Evolutionary conservation across 1,140 invertebrate genomes (phyloP), one percentile per base, ranked within the genome.

Genomic region (Bathynomus jamesi): DNA sequence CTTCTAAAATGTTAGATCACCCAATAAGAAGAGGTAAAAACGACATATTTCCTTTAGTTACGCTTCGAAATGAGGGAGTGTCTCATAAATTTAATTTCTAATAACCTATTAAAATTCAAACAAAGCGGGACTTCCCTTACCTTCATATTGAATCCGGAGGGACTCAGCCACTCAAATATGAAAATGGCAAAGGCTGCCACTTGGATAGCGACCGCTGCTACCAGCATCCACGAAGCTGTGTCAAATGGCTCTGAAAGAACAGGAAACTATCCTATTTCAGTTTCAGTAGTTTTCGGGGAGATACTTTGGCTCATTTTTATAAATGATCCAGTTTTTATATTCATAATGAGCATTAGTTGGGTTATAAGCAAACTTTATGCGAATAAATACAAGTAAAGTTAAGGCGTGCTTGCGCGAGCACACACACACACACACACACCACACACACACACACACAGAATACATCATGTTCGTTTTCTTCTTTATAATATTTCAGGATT

Each of bases 221-320:
- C 94, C 78, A 99, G 83, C 88, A 98, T 94, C 97, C 97, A 99
- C 0, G 95, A 96, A 0, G 94, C 91, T 4, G 94, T 95, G 82
- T 99, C 96, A 82, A 99, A 99, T 0, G 97, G 97, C 82, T 99
- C 96, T 91, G 83, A 74, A 85, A 84, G 13, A 11, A n/a, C n/a
- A 1, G 40, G 5, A 53, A 53, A 17, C 13, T 2, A 53, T 53
- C 21, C 5, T 3, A 5, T n/a, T n/a, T n/a, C n/a, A n/a, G n/a
- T n/a, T n/a, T 5, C 2, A 5, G 21, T 5, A 5, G 13, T 53
- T 5, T 2, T 3, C 13, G 21, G 2, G 40, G 11, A 53, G 11
- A 53, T 40, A 40, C 7, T 40, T 53, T 3, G 13, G 40, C 21
- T 1, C 21, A 5, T 17, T 3, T 53, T 53, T 53, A 53, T 53